phyloP scores from a whole-genome alignment of 1,140 invertebrate species.

The Helicoverpa armigera region DNA sequence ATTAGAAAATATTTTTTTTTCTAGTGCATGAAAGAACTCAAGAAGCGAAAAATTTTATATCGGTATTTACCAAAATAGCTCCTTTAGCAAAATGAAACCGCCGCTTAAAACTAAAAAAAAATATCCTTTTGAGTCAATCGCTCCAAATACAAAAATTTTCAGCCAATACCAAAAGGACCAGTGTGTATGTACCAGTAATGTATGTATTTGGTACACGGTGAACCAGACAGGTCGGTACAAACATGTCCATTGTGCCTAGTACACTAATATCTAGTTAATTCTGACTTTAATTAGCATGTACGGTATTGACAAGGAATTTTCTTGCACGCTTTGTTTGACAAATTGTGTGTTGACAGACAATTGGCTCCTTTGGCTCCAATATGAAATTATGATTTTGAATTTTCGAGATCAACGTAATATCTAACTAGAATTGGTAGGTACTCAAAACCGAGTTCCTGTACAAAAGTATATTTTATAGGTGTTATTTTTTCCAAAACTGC shows the following conservation, averaged over 20 bases:
- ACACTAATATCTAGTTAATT: conserved; percentile 39
- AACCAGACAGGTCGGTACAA: conserved; percentile 42
- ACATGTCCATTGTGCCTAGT: conserved; percentile 34
- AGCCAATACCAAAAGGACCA: conserved; percentile 39
- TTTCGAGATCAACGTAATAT: too few relatives aligned
- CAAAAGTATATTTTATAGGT: too few relatives aligned
- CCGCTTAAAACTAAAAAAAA: conserved; percentile 1
- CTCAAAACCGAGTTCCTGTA: too few relatives aligned
- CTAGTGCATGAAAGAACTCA: too few relatives aligned
- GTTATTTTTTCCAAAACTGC: too few relatives aligned
- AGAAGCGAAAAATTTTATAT: too few relatives aligned
- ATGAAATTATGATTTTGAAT: too few relatives aligned
- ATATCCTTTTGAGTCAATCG: conserved; percentile 48
- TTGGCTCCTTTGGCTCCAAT: not conserved
- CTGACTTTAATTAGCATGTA: conserved; percentile 36
- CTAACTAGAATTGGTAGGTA: too few relatives aligned
- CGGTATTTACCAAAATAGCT: not conserved
- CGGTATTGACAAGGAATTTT: conserved; percentile 27
- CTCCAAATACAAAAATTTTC: conserved; percentile 56
- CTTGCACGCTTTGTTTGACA: conserved; percentile 27
- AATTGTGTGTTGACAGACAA: not conserved
- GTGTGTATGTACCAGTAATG: conserved; percentile 62
- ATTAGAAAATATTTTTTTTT: too few relatives aligned
- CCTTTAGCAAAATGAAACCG: not conserved
- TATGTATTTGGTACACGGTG: conserved; percentile 75